Evolutionary conservation across 2,797 vertebrate species (phyloP).

Genomic region (Rhinatrema bivittatum): DNA sequence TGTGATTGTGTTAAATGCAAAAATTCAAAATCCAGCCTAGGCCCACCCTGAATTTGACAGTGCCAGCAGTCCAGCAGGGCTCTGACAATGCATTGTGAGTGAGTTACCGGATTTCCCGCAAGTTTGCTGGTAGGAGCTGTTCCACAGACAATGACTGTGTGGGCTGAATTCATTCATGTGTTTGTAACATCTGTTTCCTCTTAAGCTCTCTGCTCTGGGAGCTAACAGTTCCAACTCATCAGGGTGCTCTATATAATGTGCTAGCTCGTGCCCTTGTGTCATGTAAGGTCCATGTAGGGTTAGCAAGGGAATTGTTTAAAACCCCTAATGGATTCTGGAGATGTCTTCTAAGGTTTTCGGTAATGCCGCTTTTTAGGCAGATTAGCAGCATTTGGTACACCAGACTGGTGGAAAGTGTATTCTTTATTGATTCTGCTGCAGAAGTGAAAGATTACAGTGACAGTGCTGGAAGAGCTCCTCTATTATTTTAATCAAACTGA

Average conservation of each 20-base stretch:
- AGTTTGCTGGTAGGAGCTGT: conserved; percentile 56
- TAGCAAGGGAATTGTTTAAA: conserved; percentile 17
- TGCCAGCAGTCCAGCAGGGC: no score
- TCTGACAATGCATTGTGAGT: conserved; percentile 32
- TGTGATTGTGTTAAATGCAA: no score
- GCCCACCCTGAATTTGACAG: no score
- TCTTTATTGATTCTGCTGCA: no score
- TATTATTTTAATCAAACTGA: no score
- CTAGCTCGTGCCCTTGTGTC: conserved; percentile 17
- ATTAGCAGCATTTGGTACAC: no score
- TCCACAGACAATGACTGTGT: conserved; percentile 31
- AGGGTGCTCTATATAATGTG: conserved; percentile 6
- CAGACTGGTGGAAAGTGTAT: no score
- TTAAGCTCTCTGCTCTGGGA: conserved; percentile 21
- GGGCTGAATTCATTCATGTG: conserved; percentile 54
- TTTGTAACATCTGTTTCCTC: conserved; percentile 65
- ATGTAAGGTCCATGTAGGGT: conserved; percentile 18
- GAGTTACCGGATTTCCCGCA: conserved; percentile 41
- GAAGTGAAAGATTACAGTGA: no score
- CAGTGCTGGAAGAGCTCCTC: no score
- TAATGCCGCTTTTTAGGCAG: no score
- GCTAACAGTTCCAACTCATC: conserved; percentile 21
- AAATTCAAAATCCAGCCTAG: no score
- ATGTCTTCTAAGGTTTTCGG: no score
- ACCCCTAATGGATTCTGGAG: conserved; percentile 7